A percentile compares a stretch with the other conserved stretches of the same genome.
Conservation (phyloP, 2,797 vertebrate species). For the Chrosomus eos region DNA sequence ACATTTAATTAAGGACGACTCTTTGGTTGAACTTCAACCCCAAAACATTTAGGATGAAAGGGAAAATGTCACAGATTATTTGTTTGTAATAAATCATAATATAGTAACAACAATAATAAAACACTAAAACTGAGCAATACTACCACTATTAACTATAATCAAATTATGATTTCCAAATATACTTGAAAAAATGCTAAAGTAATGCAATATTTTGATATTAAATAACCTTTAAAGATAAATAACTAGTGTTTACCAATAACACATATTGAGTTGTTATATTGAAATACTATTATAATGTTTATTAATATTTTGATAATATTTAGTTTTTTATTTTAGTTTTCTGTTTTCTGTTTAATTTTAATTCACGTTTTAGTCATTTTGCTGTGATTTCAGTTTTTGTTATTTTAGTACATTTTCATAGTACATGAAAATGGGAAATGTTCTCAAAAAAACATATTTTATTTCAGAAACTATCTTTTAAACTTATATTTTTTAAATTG, state of each 20-base stretch:
- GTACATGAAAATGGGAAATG: background rate
- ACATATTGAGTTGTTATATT: background rate
- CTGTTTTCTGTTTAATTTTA: background rate
- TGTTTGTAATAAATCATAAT: background rate
- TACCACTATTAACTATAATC: background rate
- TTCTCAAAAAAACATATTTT: too few relatives aligned
- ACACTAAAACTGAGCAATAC: background rate
- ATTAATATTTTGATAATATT: background rate
- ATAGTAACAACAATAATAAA: background rate
- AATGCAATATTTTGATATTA: background rate
- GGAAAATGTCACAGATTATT: background rate
- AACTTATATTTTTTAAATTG: too few relatives aligned
- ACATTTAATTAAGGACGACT: constrained; percentile 21
- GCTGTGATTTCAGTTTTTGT: background rate
- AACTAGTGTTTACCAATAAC: background rate
- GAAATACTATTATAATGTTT: background rate
- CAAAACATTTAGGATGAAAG: background rate
- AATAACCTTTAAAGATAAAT: background rate
- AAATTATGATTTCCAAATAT: background rate
- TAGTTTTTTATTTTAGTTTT: background rate
- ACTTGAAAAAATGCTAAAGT: background rate
- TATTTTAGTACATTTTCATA: background rate
- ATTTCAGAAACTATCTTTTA: too few relatives aligned
- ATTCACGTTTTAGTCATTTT: background rate
- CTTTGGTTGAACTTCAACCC: background rate